Evolutionary conservation across 1,140 invertebrate genomes (phyloP), one percentile per base, ranked within the genome.

Genomic region (Belonocnema kinseyi): DNA sequence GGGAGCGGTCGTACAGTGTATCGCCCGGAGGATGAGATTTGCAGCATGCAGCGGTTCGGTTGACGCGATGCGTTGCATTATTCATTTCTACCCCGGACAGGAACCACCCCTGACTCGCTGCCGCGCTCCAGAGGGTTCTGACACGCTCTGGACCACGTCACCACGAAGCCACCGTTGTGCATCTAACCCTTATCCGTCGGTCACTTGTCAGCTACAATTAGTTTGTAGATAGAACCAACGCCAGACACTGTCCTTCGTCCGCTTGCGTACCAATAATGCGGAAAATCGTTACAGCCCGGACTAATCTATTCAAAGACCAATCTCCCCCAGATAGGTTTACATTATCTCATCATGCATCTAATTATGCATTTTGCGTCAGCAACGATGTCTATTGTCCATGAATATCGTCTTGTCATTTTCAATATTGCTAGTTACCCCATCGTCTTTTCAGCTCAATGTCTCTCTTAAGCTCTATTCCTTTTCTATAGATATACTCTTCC

Each of bases 21-120:
- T 86, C 87, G 79, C 72, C 72, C 75, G 74, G 79, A 82, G 86
- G 86, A 86, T 83, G 87, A 88, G 87, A 90, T 88, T 90, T 86
- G 85, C 82, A 84, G 77, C 76, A 83, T 79, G 81, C 82, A 78
- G 79, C 81, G 84, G 82, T 87, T 88, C 82, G 83, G 83, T 83
- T 87, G 85, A 89, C 83, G 85, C 82, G 88, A 86, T 86, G 85
- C 84, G 85, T 87, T 90, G 88, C 87, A 90, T 90, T 90, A 90
- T 90, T 89, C 88, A 89, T 88, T 87, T 86, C 83, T 81, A 76
- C 74, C 73, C 80, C 75, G 86, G 84, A 87, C 82, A 82, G 79
- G 82, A 85, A 85, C 84, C 83, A 83, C 73, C 77, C 77, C 77
- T 76, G 82, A 82, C 83, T 82, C 77, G 79, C 77, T 77, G 79